These are phyloP conservation scores for Microcebus ravelobensis DNA, from an alignment of 2,113 vertebrate species.

Conservation along the genomic window DNA sequence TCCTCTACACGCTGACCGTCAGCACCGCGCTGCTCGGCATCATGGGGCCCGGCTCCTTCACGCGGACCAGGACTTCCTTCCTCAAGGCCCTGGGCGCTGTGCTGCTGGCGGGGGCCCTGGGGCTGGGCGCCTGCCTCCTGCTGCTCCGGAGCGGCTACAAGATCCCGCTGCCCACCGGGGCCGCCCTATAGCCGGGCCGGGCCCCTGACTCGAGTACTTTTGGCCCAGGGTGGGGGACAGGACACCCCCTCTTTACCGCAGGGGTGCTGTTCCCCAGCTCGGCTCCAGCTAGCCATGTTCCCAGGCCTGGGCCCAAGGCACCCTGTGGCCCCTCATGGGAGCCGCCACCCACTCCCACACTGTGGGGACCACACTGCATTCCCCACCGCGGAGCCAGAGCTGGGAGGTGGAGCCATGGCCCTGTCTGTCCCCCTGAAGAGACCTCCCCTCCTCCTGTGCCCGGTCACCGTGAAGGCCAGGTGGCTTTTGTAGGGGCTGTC, in stretches of 20 bases:
- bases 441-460: not conserved
- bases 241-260: conserved; percentile 46
- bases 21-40: conserved; percentile 93
- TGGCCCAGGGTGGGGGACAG: not conserved
- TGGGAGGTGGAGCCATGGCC: not conserved
- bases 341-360: not conserved
- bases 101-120: conserved; percentile 82
- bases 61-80: conserved; percentile 91
- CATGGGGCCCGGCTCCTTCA: conserved; percentile 92
- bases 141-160: conserved; percentile 85
- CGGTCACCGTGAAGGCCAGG: accelerated
- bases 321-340: accelerated
- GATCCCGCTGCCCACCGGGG: conserved; percentile 83
- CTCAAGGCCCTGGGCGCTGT: conserved; percentile 91
- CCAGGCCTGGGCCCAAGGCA: not conserved
- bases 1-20: conserved; percentile 94
- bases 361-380: not conserved
- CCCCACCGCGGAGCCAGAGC: not conserved
- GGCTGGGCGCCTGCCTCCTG: conserved; percentile 87
- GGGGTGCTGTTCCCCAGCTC: conserved; percentile 75
- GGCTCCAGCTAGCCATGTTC: conserved; percentile 69
- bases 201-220: conserved; percentile 68
- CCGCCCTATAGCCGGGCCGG: conserved; percentile 78
- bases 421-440: too few relatives aligned
- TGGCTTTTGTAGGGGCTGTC: not conserved